phyloP scores from a whole-genome alignment of 2,113 vertebrate species.

The Triplophysa tibetana region DNA sequence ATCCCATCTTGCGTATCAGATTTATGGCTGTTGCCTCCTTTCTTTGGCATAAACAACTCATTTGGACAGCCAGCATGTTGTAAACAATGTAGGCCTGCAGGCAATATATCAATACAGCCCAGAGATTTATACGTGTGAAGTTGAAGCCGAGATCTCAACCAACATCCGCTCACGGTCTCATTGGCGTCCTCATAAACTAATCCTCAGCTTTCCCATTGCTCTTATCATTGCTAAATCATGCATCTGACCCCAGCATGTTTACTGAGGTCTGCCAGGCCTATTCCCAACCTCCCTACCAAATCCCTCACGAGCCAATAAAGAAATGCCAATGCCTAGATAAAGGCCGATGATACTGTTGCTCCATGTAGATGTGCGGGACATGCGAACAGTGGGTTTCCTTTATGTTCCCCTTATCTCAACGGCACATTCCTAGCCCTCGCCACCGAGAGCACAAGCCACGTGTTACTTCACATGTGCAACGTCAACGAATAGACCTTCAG shows the following conservation, averaged over 20 bases:
- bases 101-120: conserved; percentile 24
- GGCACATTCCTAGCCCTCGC: conserved; percentile 22
- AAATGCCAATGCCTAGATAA: conserved; percentile 48
- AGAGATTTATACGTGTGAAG: conserved; percentile 30
- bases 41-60: conserved; percentile 45
- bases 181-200: conserved; percentile 16
- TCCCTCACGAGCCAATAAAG: conserved; percentile 49
- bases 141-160: conserved; percentile 20
- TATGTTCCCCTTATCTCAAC: conserved; percentile 39
- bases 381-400: conserved; percentile 25
- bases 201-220: conserved; percentile 9
- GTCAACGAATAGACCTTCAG: conserved; percentile 24
- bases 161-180: not conserved
- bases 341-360: conserved; percentile 20
- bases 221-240: conserved; percentile 50
- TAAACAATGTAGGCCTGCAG: conserved; percentile 32
- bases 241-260: conserved; percentile 35
- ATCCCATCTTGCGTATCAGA: conserved; percentile 29
- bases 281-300: conserved; percentile 33
- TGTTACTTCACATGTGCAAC: conserved; percentile 26
- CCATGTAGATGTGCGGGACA: conserved; percentile 19
- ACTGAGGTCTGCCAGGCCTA: conserved; percentile 33
- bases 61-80: conserved; percentile 42
- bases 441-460: conserved; percentile 4
- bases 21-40: conserved; percentile 34